Evolutionary conservation across 1,140 invertebrate genomes (phyloP), one percentile per base, ranked within the genome.

Genomic region (Drosophila ercepeae): DNA sequence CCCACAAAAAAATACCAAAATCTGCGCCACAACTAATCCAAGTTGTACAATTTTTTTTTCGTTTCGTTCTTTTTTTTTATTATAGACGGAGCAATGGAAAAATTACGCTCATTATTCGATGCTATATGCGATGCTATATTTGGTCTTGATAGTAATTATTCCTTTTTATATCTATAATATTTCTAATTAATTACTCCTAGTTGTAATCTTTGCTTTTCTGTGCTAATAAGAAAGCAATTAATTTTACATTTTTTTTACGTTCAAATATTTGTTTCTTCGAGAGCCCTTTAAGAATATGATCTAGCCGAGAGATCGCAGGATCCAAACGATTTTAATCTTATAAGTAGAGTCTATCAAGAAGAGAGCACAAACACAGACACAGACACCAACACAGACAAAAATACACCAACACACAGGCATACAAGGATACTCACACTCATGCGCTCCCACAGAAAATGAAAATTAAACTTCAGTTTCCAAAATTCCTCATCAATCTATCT

Each of bases 71-170:
- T 42, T 45, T 70, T 77, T 73, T 84, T 83, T 84, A 76, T 84
- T 86, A 74, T 88, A 88, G 82, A 88, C 83, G 82, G 82, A 88
- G 74, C 82, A 71, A 88, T 88, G 82, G 82, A 88, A 88, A 88
- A 88, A 88, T 75, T 88, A 88, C 82, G 82, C 82, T 88, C 82
- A 88, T 88, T 88, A 88, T 88, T 88, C 83, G 82, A 88, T 82
- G 82, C 82, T 88, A 88, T 88, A 59, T 88, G 82, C 83, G 82
- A 88, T 88, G 82, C 82, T 88, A 88, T 88, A 83, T 88, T 88
- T 88, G 82, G 82, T 88, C 82, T 88, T 78, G 82, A 88, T 88
- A 88, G 82, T 88, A 88, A 88, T 88, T 88, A 88, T 88, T 74
- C 78, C 78, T 82, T 78, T 88, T 86, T 71, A 70, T 71, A 65